Conservation (phyloP, 1,140 invertebrate species). For the Cardiocondyla obscurior region DNA sequence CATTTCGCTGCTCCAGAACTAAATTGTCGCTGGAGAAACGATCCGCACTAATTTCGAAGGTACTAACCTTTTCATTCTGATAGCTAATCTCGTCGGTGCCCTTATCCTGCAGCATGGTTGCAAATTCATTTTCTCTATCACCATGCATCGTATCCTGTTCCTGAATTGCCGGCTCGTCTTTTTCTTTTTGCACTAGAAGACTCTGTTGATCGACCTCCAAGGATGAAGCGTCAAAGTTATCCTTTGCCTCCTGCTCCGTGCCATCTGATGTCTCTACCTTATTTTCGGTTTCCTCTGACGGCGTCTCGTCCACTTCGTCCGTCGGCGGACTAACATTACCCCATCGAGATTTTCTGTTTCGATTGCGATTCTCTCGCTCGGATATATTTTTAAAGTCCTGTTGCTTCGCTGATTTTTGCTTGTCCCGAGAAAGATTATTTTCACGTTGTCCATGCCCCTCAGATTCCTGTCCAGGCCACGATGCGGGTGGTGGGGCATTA, state of each 20-base stretch:
- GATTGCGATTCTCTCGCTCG: conserved; percentile 76
- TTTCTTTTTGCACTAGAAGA: neutral
- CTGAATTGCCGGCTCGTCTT: conserved; percentile 10
- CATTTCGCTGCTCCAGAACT: conserved; percentile 24
- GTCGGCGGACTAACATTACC: conserved; percentile 80
- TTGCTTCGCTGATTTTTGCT: conserved; percentile 57
- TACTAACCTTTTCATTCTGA: conserved; percentile 17
- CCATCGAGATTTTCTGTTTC: conserved; percentile 81
- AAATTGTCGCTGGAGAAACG: conserved; percentile 17
- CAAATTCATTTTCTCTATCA: conserved; percentile 22
- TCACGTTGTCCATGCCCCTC: conserved; percentile 68
- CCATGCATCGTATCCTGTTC: conserved; percentile 3
- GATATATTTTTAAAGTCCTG: conserved; percentile 59
- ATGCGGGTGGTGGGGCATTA: conserved; percentile 64
- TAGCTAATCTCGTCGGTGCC: neutral
- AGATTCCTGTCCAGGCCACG: conserved; percentile 70
- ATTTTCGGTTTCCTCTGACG: neutral
- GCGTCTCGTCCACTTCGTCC: conserved; percentile 63
- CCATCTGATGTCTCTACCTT: conserved; percentile 5
- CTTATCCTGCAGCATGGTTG: conserved; percentile 13
- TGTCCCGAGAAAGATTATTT: conserved; percentile 58
- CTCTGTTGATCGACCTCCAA: neutral
- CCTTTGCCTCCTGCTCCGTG: neutral
- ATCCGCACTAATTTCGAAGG: conserved; percentile 29
- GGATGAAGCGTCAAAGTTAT: neutral